A percentile compares a stretch with the other conserved stretches of the same genome.
Evolutionary conservation across 2,113 vertebrate species (phyloP).

Genomic region (Polypterus senegalus): DNA sequence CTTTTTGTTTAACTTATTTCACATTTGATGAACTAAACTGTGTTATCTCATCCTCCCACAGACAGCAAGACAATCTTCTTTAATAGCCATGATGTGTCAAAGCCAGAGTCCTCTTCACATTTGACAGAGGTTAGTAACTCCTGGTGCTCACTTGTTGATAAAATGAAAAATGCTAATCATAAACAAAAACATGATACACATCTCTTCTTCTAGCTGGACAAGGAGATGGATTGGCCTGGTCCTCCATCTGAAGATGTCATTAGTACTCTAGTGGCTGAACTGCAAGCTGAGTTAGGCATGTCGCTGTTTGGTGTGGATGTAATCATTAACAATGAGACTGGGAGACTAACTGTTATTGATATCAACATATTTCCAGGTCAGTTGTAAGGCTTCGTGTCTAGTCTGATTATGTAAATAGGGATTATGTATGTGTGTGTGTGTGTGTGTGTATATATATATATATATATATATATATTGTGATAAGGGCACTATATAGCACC

Average conservation of each 20-base stretch:
- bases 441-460: too few relatives aligned
- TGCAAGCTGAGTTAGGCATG: constrained; percentile 43
- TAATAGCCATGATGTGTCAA: constrained; percentile 57
- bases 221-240: constrained; percentile 28
- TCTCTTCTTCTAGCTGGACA: constrained; percentile 32
- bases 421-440: too few relatives aligned
- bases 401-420: too few relatives aligned
- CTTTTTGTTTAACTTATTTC: too few relatives aligned
- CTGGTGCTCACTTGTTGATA: neutral
- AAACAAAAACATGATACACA: too few relatives aligned
- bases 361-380: constrained; percentile 58
- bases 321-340: constrained; percentile 44
- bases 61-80: constrained; percentile 57
- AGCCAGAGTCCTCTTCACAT: constrained; percentile 51
- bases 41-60: constrained; percentile 16
- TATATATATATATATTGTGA: too few relatives aligned
- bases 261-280: constrained; percentile 36
- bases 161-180: too few relatives aligned
- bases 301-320: constrained; percentile 55
- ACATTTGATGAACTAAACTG: neutral
- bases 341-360: constrained; percentile 49
- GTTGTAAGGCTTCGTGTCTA: neutral
- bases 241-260: constrained; percentile 41
- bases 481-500: too few relatives aligned
- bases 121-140: constrained; percentile 42